Evolutionary conservation across 2,888 invertebrate genomes (phyloP).

Genomic region (Ceramica pisi): DNA sequence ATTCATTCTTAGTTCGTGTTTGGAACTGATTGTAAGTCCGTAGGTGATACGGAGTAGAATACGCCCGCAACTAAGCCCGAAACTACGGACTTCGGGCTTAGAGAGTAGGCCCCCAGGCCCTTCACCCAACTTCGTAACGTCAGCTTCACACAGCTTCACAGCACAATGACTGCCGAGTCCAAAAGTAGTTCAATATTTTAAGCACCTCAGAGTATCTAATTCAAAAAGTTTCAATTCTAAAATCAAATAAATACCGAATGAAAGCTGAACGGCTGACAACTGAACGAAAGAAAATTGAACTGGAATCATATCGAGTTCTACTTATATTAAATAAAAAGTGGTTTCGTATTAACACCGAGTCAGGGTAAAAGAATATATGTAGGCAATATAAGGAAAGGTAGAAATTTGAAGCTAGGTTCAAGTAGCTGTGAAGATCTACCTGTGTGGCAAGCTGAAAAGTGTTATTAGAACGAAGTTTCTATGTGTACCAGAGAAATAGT

Average conservation of each 20-base stretch:
- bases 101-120: too few species aligned
- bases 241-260: constrained; percentile 17
- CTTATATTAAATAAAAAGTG: constrained; percentile 52
- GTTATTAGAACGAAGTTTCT: constrained; percentile 26
- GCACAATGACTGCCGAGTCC: too few species aligned
- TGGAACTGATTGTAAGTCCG: too few species aligned
- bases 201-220: background rate
- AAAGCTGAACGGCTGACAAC: constrained; percentile 1
- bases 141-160: too few species aligned
- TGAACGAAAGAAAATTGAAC: constrained; percentile 38
- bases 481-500: background rate
- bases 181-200: background rate
- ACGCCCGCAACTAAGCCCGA: too few species aligned
- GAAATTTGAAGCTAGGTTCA: constrained; percentile 49
- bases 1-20: too few species aligned
- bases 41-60: too few species aligned
- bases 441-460: constrained; percentile 6
- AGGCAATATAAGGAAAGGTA: constrained; percentile 33
- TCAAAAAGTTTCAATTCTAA: constrained; percentile 22
- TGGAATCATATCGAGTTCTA: constrained; percentile 39
- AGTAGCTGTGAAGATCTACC: constrained; percentile 28
- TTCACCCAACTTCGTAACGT: too few species aligned
- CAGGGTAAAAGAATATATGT: constrained; percentile 28
- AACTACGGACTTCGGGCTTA: too few species aligned
- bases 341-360: constrained; percentile 51